Evolutionary conservation across 2,797 vertebrate genomes (phyloP).

Genomic region (Eidolon dupreanum): DNA sequence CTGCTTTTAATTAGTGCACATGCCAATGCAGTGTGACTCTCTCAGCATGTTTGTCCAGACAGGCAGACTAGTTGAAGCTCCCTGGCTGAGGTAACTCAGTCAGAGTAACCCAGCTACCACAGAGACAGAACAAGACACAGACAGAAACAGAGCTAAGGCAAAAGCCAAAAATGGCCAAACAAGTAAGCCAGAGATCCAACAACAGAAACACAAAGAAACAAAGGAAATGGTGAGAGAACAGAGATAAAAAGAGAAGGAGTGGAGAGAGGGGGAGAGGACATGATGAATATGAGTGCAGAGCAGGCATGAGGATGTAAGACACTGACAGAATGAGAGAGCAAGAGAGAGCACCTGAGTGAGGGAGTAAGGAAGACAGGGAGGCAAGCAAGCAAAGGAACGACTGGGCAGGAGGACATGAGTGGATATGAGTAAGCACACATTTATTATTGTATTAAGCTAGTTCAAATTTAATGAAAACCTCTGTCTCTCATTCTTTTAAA

Average conservation of each 20-base stretch:
- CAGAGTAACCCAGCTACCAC: not conserved
- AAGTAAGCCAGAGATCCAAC: not conserved
- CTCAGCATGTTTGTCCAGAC: not conserved
- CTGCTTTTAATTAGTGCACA: not conserved
- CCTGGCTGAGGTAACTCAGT: not conserved
- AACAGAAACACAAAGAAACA: not conserved
- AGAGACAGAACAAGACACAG: not conserved
- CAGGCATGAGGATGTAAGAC: not conserved
- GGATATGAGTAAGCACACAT: fast-evolving
- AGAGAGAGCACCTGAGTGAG: not conserved
- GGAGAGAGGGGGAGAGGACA: not conserved
- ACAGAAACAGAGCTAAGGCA: not conserved
- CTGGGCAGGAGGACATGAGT: fast-evolving
- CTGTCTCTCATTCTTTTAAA: not conserved
- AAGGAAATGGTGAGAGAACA: not conserved
- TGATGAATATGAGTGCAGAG: not conserved
- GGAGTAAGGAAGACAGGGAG: not conserved
- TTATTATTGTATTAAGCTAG: too few relatives aligned
- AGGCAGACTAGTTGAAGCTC: not conserved
- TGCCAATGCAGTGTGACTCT: not conserved
- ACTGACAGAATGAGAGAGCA: not conserved
- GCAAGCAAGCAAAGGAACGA: not conserved
- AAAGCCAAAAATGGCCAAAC: not conserved
- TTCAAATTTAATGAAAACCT: not conserved
- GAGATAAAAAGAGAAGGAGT: not conserved